A percentile compares a stretch with the other conserved stretches of the same genome.
Conservation (phyloP, 2,113 vertebrate genomes). For the Nipponia nippon region DNA sequence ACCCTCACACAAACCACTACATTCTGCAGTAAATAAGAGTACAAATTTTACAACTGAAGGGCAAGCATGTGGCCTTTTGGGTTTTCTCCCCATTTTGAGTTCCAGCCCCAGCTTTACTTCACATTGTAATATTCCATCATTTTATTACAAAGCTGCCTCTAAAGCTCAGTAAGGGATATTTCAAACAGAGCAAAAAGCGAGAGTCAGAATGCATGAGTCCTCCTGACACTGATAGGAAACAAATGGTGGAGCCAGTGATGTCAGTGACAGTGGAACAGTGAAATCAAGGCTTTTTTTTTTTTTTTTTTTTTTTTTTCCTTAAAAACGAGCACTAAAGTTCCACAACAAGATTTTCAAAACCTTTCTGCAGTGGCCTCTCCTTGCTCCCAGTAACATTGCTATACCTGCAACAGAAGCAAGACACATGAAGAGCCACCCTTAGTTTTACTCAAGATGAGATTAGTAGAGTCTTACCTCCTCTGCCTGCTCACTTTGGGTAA, state of each 20-base stretch:
- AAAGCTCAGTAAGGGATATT: constrained; percentile 22
- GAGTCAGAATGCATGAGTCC: neutral
- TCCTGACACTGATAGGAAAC: constrained; percentile 12
- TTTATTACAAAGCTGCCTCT: constrained; percentile 38
- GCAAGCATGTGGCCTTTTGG: constrained; percentile 42
- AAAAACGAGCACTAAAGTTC: neutral
- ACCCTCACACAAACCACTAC: constrained; percentile 55
- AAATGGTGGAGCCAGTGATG: neutral
- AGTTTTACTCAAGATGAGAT: neutral
- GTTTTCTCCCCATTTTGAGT: constrained; percentile 42
- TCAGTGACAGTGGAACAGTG: neutral
- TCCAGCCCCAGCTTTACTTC: constrained; percentile 68
- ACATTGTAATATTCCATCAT: constrained; percentile 46
- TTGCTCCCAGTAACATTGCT: neutral
- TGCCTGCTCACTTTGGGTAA: neutral
- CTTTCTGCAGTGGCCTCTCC: neutral
- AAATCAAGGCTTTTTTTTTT: neutral
- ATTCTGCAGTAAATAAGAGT: constrained; percentile 63
- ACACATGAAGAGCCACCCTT: neutral
- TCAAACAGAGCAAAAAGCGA: neutral
- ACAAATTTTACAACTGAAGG: constrained; percentile 67
- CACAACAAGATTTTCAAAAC: neutral
- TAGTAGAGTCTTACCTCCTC: neutral
- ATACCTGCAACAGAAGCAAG: neutral
- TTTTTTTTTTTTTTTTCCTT: neutral